Evolutionary conservation across 2,113 vertebrate species (phyloP), one percentile per base, ranked within the genome.

Genomic region (Pycnonotus jocosus): DNA sequence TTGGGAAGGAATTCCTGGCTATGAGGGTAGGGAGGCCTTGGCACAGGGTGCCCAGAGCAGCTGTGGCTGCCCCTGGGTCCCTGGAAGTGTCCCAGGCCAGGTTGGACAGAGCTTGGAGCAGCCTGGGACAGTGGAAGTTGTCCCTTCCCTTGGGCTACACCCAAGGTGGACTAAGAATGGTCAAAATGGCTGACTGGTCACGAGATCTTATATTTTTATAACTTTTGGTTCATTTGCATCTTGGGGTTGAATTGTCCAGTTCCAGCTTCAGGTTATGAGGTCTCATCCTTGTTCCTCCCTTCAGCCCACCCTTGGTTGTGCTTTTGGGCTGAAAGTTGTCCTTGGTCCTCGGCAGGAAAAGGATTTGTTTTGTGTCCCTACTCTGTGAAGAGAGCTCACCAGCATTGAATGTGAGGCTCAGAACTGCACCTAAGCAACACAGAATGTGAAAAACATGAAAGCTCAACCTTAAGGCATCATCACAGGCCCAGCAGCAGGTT

Each of bases 71-170:
- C 40, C n/a, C 69, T 56, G 40, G 16, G 71, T 47, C 24, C n/a
- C 40, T 79, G 48, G n/a, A 0, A 62, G 16, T n/a, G n/a, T 2
- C 57, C 48, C 24, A 40, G 56, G 48, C 11, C 17, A 18, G 13
- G 35, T 0, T 64, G 74, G 57, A 23, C 0, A 0, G 44, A 20
- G 10, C 24, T 70, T 42, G 37, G 33, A 69, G 33, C 45, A 53
- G 0, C 18, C 45, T 60, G 83, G 62, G 18, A 0, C 0, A 16
- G 48, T 35, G 42, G 31, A 4, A 71, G 5, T 7, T 30, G 40
- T 48, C 85, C 27, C 25, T 79, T n/a, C 57, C 25, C 24, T 4
- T 4, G 38, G 50, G 50, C 27, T 28, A 51, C 50, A 51, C 27
- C 47, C 22, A 47, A 47, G 47, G 47, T 47, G 22, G 47, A 48